Percentiles rank a stretch among this genome's conserved stretches.
phyloP scores from a whole-genome alignment of 2,888 invertebrate genomes.

The Prenolepis imparis region DNA sequence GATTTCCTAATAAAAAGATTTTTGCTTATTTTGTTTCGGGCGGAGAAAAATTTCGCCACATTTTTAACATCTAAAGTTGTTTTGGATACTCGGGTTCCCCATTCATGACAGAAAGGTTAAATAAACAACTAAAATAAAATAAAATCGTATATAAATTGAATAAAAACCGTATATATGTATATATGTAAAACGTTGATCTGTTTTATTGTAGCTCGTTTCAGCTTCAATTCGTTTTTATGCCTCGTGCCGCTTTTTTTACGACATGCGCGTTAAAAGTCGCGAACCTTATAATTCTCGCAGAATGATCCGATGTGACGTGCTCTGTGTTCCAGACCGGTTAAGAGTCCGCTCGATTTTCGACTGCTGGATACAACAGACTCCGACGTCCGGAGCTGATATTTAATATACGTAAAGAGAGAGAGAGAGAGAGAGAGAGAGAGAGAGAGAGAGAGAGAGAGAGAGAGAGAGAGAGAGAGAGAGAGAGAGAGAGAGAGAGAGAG shows the following conservation, averaged over 20 bases:
- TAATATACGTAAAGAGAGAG: slow-evolving; percentile 54
- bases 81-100: no score
- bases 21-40: no score
- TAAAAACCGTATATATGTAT: neutral
- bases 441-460: no score
- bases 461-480: no score
- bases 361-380: slow-evolving; percentile 47
- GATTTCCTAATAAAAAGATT: no score
- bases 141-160: no score
- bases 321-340: slow-evolving; percentile 42
- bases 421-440: slow-evolving; percentile 7
- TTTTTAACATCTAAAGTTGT: no score
- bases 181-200: neutral
- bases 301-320: slow-evolving; percentile 5
- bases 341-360: slow-evolving; percentile 39
- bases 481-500: no score
- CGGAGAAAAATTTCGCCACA: no score
- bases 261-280: slow-evolving; percentile 19
- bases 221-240: neutral
- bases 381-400: slow-evolving; percentile 10
- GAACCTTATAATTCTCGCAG: slow-evolving; percentile 37
- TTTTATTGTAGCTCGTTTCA: neutral
- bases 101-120: neutral
- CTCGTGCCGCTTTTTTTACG: slow-evolving; percentile 2
- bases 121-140: slow-evolving; percentile 5